Evolutionary conservation across 2,888 invertebrate genomes (phyloP).

Genomic region (Cecidostiba fungosa): DNA sequence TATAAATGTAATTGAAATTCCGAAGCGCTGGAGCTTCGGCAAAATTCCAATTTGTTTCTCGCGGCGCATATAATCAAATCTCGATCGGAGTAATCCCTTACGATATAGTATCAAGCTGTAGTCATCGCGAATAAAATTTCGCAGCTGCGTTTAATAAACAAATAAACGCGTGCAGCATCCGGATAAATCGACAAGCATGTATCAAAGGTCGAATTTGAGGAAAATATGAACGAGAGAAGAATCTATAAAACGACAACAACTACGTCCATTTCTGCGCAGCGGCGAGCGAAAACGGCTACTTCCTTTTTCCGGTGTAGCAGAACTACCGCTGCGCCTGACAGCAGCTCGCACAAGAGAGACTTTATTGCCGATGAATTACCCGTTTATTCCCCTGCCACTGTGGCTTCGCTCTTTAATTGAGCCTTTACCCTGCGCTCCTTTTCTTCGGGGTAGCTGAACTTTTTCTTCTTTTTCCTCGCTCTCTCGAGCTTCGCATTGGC

Average conservation of each 20-base stretch:
- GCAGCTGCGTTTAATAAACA: neutral
- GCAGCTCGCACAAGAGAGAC: slow-evolving; percentile 32
- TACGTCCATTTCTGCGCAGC: neutral
- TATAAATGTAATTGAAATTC: slow-evolving; percentile 12
- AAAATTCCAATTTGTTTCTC: slow-evolving; percentile 11
- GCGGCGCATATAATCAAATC: neutral
- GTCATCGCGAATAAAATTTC: neutral
- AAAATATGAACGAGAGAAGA: too few species aligned
- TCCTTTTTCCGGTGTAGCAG: slow-evolving; percentile 2
- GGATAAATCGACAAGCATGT: neutral
- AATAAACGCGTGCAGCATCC: neutral
- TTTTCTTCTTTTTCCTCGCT: neutral
- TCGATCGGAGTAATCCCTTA: neutral
- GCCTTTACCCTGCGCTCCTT: neutral
- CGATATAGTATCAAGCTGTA: neutral
- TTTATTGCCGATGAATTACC: slow-evolving; percentile 57
- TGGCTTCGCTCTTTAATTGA: slow-evolving; percentile 17
- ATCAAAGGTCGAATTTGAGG: neutral
- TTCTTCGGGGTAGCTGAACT: neutral
- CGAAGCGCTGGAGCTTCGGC: neutral
- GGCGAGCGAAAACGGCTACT: neutral
- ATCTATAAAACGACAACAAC: neutral
- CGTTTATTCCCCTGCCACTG: slow-evolving; percentile 48
- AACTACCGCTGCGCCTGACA: neutral
- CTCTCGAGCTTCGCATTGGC: neutral